Conservation (phyloP, 2,888 invertebrate species). For the Dolomedes plantarius region DNA sequence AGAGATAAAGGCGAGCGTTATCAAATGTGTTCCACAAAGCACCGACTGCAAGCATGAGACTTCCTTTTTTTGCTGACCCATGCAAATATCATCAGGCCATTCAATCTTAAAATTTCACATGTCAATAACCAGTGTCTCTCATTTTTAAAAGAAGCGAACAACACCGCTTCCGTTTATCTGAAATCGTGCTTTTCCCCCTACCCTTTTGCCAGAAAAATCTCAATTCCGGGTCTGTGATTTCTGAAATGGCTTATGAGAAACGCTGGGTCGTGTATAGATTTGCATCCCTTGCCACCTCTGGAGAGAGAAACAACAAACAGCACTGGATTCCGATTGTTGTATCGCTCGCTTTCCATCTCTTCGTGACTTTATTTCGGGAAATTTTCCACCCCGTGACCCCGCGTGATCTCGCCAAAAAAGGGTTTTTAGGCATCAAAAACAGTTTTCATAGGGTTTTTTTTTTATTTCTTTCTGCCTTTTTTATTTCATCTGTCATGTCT, state of each 20-base stretch:
- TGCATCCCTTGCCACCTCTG: background rate
- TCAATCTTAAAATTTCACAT: too few relatives aligned
- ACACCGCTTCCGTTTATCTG: too few relatives aligned
- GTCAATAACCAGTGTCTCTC: too few relatives aligned
- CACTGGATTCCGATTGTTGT: background rate
- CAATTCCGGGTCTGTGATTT: background rate
- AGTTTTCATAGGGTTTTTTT: background rate
- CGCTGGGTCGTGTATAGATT: background rate
- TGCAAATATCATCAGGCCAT: too few relatives aligned
- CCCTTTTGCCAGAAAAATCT: background rate
- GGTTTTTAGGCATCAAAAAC: constrained; percentile 12
- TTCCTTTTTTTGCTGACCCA: too few relatives aligned
- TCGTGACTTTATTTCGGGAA: constrained; percentile 13
- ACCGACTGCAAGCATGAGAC: too few relatives aligned
- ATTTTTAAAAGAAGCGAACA: too few relatives aligned
- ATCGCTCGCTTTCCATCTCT: background rate
- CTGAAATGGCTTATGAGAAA: background rate
- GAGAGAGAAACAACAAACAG: background rate
- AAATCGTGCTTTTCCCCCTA: background rate
- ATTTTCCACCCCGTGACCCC: constrained; percentile 12
- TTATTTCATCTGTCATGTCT: constrained; percentile 7
- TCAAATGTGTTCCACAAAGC: too few relatives aligned
- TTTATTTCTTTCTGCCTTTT: background rate
- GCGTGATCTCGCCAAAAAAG: constrained; percentile 15
- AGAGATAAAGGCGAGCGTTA: too few relatives aligned